Base-by-base conservation (phyloP, 2,888 invertebrate genomes). In the Leptura quadrifasciata region DNA sequence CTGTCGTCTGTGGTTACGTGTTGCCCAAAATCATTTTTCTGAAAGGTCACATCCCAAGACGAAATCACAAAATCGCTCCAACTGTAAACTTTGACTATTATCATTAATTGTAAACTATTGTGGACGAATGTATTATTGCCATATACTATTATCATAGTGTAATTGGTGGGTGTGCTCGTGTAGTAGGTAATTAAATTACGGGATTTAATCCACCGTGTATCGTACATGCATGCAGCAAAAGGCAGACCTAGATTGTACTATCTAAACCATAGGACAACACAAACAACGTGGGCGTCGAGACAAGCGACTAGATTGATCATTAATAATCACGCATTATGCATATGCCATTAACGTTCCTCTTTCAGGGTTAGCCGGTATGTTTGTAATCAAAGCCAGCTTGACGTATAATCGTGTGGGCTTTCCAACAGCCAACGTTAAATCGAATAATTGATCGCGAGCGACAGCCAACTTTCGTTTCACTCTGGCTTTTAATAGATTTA, bases 221-320 rank as follows among this genome's bases (percentile, higher is more conserved):
- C 18, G 12, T 18, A 6, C 18, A 12, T 12, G 65, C 12, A 65
- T 52, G 52, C 21, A 20, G 18, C 65, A 52, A 65, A 52, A 65
- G 65, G 52, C 52, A 52, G 21, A 52, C n/a, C 55, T n/a, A 47
- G 65, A 65, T 72, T 55, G 72, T 18, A 18, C 63, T 72, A 72
- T 72, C 31, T 35, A 18, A 24, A 27, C 39, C 35, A 39, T 39
- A 57, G 10, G 57, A 60, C 68, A 70, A 78, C 69, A 74, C 75
- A 80, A 78, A 79, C 76, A 78, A 76, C 72, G 79, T 80, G 79
- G 80, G 80, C 78, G 80, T 75, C 73, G 74, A 79, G 78, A 79
- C 80, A 75, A 69, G 79, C 75, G 74, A 70, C 74, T 58, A 76
- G 78, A 80, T 80, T 77, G 78, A 80, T 80, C 79, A 78, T 76